Percentiles rank a stretch among this genome's conserved stretches.
Evolutionary conservation across 2,888 invertebrate genomes (phyloP).

Genomic region (Notodonta ziczac): DNA sequence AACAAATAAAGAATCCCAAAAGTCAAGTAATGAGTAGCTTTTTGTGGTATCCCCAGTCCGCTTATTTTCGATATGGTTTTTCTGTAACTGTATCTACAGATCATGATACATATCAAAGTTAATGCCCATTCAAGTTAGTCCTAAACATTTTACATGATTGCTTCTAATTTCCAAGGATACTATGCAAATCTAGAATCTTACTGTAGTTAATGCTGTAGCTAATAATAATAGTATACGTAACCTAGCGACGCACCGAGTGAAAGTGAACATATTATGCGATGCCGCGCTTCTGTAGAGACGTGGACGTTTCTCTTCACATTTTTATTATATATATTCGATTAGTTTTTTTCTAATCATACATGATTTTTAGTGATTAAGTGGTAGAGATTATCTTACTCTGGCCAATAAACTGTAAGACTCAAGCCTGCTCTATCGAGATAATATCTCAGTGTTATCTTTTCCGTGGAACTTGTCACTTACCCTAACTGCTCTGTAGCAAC

Average conservation of each 20-base stretch:
- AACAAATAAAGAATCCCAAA: too few relatives aligned
- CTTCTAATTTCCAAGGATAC: background rate
- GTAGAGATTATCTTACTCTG: background rate
- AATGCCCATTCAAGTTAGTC: too few relatives aligned
- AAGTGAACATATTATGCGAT: slow-evolving; percentile 40
- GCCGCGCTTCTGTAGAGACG: slow-evolving; percentile 24
- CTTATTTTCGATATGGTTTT: too few relatives aligned
- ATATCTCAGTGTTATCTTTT: too few relatives aligned
- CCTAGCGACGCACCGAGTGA: slow-evolving; percentile 22
- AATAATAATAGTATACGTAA: slow-evolving; percentile 13
- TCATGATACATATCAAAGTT: too few relatives aligned
- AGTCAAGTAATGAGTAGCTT: too few relatives aligned
- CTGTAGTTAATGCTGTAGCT: slow-evolving; percentile 15
- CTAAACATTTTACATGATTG: too few relatives aligned
- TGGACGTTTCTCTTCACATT: slow-evolving; percentile 31
- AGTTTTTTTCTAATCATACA: slow-evolving; percentile 18
- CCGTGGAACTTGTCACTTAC: too few relatives aligned
- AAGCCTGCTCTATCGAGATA: too few relatives aligned
- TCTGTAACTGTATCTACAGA: too few relatives aligned
- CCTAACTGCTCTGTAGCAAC: too few relatives aligned
- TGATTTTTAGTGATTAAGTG: slow-evolving; percentile 2
- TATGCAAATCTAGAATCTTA: slow-evolving; percentile 9
- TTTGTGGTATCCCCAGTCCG: too few relatives aligned
- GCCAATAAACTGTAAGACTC: background rate
- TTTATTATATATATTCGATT: slow-evolving; percentile 20